Evolutionary conservation across 2,797 vertebrate genomes (phyloP), one percentile per base, ranked within the genome.

Genomic region (Presbytis comata): DNA sequence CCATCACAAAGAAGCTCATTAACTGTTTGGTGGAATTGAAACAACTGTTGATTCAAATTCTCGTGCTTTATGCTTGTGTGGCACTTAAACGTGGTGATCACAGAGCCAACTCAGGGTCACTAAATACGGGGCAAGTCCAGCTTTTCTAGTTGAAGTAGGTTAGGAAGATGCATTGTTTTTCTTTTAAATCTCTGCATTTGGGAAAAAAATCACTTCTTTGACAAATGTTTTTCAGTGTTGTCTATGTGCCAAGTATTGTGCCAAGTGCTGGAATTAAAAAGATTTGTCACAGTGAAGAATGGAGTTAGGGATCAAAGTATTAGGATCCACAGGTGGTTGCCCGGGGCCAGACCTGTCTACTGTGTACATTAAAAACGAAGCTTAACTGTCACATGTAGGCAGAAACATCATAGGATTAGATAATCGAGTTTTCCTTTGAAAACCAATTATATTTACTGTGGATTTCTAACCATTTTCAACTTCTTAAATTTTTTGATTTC

Each of bases 1-100:
- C 87, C n/a, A 17, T 97, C 57, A 19, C 39, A 87, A 48, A 87
- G 83, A 88, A 93, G 57, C 94, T 96, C 64, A 74, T 88, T 96
- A 94, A 75, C 87, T 72, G 8, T 82, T 64, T 53, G 76, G 50
- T 72, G 46, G 78, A 59, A 19, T 21, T 16, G 64, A 94, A 79
- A 70, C 10, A 41, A 61, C 59, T 82, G 33, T 67, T 75, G 55
- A 74, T 53, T 76, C 39, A n/a, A 1, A 48, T 81, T 72, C 83
- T 85, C 21, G 8, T 72, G 33, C 44, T 19, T 33, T 91, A 44
- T 28, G 48, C n/a, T 39, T 80, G 21, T 17, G 39, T 16, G 30
- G 17, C 70, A 36, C 50, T 89, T 61, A 36, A 24, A 55, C 57
- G 30, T 57, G 79, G 53, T 41, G 36, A 55, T 55, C 76, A 3